A percentile compares a stretch with the other conserved stretches of the same genome.
phyloP scores from a whole-genome alignment of 2,888 invertebrate genomes.

The Scrobipalpa atriplicella region DNA sequence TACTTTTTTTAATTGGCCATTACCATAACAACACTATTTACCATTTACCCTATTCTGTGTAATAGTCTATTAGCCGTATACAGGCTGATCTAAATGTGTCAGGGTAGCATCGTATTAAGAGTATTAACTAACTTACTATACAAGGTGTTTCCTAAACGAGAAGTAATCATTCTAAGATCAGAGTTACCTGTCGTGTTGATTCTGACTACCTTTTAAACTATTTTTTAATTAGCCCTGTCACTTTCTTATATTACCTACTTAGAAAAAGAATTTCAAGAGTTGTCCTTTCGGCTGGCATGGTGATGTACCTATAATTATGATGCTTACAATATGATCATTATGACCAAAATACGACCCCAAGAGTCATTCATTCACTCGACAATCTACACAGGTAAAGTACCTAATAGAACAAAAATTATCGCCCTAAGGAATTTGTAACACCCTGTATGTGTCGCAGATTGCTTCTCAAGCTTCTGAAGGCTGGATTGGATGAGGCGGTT shows the following conservation, averaged over 20 bases:
- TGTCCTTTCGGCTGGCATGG: too few relatives aligned
- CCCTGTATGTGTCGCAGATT: background rate
- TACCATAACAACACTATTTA: background rate
- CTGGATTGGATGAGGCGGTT: background rate
- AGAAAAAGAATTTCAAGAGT: too few relatives aligned
- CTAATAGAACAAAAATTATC: too few relatives aligned
- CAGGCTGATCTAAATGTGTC: background rate
- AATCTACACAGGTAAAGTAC: too few relatives aligned
- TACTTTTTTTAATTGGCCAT: background rate
- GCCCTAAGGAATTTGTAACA: background rate
- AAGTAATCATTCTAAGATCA: background rate
- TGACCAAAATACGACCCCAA: too few relatives aligned
- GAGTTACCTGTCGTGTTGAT: too few relatives aligned
- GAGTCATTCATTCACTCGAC: too few relatives aligned
- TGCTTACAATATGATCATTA: too few relatives aligned
- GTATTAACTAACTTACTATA: background rate
- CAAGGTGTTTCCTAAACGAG: background rate
- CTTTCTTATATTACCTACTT: too few relatives aligned
- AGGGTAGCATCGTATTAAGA: background rate
- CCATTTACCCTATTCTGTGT: slow-evolving; percentile 2
- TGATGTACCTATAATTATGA: too few relatives aligned
- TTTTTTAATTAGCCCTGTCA: too few relatives aligned
- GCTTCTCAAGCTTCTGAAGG: background rate
- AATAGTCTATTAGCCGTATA: background rate
- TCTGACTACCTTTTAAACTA: too few relatives aligned